Evolutionary conservation across 2,888 invertebrate genomes (phyloP).

Genomic region (Lasioglossum figueresi): DNA sequence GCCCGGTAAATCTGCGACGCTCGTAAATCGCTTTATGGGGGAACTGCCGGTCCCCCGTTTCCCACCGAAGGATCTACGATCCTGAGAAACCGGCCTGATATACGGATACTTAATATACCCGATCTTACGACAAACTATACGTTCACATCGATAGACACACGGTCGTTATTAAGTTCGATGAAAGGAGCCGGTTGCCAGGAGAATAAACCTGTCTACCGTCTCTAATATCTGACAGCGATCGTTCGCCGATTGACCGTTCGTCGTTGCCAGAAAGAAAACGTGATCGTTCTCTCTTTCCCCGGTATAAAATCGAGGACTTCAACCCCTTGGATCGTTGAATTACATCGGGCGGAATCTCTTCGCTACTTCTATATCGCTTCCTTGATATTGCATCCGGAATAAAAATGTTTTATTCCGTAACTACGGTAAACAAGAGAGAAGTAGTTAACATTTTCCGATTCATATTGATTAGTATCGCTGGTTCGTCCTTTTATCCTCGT

Average conservation of each 20-base stretch:
- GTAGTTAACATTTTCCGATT: background rate
- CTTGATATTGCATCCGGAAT: background rate
- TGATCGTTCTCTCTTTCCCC: background rate
- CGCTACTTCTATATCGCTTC: background rate
- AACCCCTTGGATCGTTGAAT: background rate
- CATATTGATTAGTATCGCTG: no score
- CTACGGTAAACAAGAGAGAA: background rate
- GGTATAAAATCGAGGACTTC: background rate
- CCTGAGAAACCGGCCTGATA: constrained; percentile 38
- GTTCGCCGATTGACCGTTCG: constrained; percentile 18
- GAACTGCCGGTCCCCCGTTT: constrained; percentile 34
- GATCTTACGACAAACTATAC: constrained; percentile 54
- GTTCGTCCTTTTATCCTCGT: no score
- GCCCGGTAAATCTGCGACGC: constrained; percentile 68
- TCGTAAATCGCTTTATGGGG: constrained; percentile 75
- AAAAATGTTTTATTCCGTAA: background rate
- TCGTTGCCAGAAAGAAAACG: background rate
- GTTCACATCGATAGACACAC: constrained; percentile 51
- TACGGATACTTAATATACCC: constrained; percentile 61
- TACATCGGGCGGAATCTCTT: background rate
- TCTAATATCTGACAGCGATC: constrained; percentile 41
- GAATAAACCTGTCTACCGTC: constrained; percentile 32
- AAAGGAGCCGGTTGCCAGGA: constrained; percentile 16
- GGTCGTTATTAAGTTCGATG: constrained; percentile 59
- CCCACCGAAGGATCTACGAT: constrained; percentile 34